A percentile compares a stretch with the other conserved stretches of the same genome.
Conservation (phyloP, 1,140 invertebrate genomes). For the Andricus grossulariae region DNA sequence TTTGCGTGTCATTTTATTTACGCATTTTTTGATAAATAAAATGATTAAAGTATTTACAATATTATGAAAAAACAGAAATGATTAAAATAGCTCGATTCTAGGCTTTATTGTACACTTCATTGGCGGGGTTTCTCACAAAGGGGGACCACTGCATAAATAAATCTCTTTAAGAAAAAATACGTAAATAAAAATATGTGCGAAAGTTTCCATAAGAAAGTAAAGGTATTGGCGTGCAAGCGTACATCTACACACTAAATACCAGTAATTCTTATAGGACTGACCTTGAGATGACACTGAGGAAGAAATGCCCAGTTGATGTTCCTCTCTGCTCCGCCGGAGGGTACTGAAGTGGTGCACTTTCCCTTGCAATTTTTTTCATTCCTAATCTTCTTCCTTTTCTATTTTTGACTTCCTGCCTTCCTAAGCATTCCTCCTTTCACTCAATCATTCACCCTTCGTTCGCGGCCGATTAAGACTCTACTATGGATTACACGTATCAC, state of each 20-base stretch:
- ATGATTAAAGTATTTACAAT: no score
- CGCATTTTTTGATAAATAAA: conserved; percentile 8
- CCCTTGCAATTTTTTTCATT: conserved; percentile 25
- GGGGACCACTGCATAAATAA: not conserved
- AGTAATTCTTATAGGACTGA: conserved; percentile 56
- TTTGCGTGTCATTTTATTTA: not conserved
- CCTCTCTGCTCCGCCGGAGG: conserved; percentile 51
- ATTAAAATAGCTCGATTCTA: no score
- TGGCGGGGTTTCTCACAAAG: not conserved
- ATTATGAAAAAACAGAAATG: no score
- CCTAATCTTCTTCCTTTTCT: conserved; percentile 34
- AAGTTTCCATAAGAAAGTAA: conserved; percentile 13
- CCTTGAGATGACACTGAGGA: conserved; percentile 62
- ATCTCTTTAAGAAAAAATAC: not conserved
- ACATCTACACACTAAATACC: conserved; percentile 32
- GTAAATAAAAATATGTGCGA: conserved; percentile 8
- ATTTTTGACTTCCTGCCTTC: not conserved
- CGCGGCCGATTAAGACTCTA: conserved; percentile 30
- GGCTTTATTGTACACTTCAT: no score
- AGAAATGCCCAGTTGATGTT: conserved; percentile 53
- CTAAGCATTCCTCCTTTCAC: not conserved
- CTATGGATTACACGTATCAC: conserved; percentile 37
- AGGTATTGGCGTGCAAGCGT: conserved; percentile 4
- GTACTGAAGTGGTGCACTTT: conserved; percentile 38
- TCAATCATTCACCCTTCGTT: conserved; percentile 31